A percentile compares a stretch with the other conserved stretches of the same genome.
phyloP scores from a whole-genome alignment of 2,797 vertebrate species.

The Cryptoprocta ferox region DNA sequence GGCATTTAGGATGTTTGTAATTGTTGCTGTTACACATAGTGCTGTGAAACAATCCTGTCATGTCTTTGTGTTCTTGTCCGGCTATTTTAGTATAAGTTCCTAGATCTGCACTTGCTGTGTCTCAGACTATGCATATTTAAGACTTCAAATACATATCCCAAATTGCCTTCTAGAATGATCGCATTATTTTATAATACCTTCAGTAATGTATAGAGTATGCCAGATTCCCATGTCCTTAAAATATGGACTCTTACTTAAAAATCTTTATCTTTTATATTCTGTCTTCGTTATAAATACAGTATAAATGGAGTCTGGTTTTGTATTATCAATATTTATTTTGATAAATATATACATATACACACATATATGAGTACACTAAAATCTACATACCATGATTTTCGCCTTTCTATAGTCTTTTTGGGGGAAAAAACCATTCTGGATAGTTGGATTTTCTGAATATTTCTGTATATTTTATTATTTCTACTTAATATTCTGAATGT shows the following conservation, averaged over 20 bases:
- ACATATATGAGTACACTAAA: not conserved
- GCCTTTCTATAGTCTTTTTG: not conserved
- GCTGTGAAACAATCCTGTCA: not conserved
- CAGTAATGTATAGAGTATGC: not conserved
- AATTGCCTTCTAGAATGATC: not conserved
- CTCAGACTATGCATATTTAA: not conserved
- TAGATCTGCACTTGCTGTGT: not conserved
- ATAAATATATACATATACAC: not conserved
- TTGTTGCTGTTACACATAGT: not conserved
- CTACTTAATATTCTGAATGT: not conserved
- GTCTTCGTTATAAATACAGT: not conserved
- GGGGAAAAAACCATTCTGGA: not conserved
- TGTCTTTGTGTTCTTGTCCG: not conserved
- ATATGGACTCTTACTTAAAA: not conserved
- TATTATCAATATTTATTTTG: not conserved
- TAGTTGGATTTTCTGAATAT: conserved; percentile 4
- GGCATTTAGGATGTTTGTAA: not conserved
- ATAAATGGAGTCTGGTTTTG: not conserved
- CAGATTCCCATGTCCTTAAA: not conserved
- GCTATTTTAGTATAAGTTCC: not conserved
- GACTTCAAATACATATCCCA: not conserved
- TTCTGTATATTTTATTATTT: not conserved
- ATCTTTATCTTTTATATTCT: not conserved
- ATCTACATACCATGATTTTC: not conserved
- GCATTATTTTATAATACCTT: not conserved